Base-by-base conservation (phyloP, 1,140 invertebrate species). In the Temnothorax nylanderi region DNA sequence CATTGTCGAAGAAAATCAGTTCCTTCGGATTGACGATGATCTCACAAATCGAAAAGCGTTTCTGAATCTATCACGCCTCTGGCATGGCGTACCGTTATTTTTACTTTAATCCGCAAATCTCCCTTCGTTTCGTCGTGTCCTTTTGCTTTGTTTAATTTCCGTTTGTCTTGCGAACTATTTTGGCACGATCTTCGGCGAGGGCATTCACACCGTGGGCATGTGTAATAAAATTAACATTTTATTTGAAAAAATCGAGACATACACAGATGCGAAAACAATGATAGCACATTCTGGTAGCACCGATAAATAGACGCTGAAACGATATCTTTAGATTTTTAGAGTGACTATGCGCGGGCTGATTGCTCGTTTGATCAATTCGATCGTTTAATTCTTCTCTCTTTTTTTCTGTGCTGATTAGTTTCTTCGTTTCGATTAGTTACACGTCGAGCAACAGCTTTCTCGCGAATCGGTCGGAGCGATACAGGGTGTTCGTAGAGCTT, bases 241-340 rank as follows among this genome's bases (percentile, higher is more conserved):
- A 94, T 94, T 94, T 90, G 88, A 92, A 92, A 92, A 94, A 94
- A 92, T 93, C 92, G 90, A 93, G 89, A 93, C 90, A 89, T 94
- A 94, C 92, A 94, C 89, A 93, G 92, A 94, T 93, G 90, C 92
- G 91, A 94, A 94, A 94, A 94, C 90, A 94, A 93, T 92, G 90
- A 89, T 94, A 92, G 90, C 92, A 92, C 88, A 92, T 92, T 81
- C 67, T 91, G 91, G 91, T 92, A 93, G 90, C 91, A 93, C 89
- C 89, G 86, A 92, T 93, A 92, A 89, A 92, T 89, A 91, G 86
- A 91, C 88, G 89, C 77, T 91, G 54, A 91, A 91, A 90, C 74
- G 78, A 84, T 89, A 91, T 62, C 47, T 47, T 84, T 82, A 82
- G 32, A 34, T 32, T 87, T 26, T 88, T 82, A 76, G 37, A 86